Conservation (phyloP, 2,113 vertebrate genomes). For the Apteryx mantelli region DNA sequence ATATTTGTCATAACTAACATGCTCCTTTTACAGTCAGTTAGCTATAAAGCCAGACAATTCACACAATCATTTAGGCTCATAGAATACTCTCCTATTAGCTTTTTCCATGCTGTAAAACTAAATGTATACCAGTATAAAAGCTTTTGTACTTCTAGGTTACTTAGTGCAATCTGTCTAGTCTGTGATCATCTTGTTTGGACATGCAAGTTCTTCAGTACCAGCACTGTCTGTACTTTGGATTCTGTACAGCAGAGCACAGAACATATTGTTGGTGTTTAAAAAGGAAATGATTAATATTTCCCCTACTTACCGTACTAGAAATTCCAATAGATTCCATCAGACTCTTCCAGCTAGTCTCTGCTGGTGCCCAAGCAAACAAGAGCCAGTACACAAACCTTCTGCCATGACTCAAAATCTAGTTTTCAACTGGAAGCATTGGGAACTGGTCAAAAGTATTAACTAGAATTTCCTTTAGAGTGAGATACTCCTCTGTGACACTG, state of each 20-base stretch:
- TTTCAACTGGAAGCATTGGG: not conserved
- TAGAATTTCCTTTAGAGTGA: not conserved
- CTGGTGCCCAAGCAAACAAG: not conserved
- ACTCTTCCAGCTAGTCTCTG: not conserved
- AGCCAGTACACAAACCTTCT: not conserved
- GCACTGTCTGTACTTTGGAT: slow-evolving; percentile 49
- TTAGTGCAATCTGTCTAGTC: not conserved
- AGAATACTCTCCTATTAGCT: not conserved
- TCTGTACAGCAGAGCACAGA: slow-evolving; percentile 8
- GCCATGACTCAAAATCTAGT: not conserved
- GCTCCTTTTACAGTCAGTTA: not conserved
- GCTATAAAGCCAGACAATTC: not conserved
- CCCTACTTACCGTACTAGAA: not conserved
- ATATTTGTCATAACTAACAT: not conserved
- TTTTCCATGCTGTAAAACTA: not conserved
- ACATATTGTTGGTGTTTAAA: slow-evolving; percentile 30
- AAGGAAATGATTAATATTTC: slow-evolving; percentile 44
- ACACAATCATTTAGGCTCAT: not conserved
- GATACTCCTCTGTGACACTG: not conserved
- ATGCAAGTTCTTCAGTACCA: slow-evolving; percentile 5
- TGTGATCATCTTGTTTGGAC: not conserved
- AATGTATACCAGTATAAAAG: not conserved
- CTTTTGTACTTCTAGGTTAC: not conserved
- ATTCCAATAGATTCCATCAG: slow-evolving; percentile 4
- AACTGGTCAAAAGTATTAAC: not conserved